Conservation (phyloP, 2,797 vertebrate genomes). For the Clamator glandarius region DNA sequence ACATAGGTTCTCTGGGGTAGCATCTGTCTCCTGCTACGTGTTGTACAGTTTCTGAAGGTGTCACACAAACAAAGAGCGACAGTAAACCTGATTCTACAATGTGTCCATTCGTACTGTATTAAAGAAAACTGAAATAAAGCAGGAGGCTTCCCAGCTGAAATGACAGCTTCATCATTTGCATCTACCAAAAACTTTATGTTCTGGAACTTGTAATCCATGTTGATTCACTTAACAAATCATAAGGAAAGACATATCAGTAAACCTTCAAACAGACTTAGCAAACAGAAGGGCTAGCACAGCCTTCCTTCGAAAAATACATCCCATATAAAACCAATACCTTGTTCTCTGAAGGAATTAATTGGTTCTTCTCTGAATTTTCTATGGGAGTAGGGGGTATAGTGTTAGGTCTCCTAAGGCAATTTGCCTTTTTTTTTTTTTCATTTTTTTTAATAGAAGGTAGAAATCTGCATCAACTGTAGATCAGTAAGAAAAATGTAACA, state of each 20-base stretch:
- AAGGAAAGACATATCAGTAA: not conserved
- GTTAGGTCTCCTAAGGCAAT: not conserved
- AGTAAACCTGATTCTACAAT: not conserved
- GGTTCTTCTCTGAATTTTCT: not conserved
- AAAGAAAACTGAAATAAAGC: not conserved
- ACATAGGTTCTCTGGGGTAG: not conserved
- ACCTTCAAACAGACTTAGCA: not conserved
- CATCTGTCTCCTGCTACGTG: too few relatives aligned
- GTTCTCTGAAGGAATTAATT: not conserved
- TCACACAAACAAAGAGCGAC: not conserved
- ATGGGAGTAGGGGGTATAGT: not conserved
- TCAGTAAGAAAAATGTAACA: not conserved
- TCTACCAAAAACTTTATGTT: not conserved
- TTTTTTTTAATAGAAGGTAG: not conserved
- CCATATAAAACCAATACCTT: not conserved
- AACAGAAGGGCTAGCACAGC: not conserved
- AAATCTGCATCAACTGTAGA: not conserved
- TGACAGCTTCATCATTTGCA: not conserved
- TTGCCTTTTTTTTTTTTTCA: too few relatives aligned
- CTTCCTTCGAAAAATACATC: not conserved
- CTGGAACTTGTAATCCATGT: not conserved
- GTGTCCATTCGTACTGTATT: not conserved
- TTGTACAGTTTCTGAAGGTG: not conserved
- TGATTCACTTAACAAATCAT: not conserved
- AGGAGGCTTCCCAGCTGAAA: not conserved